These are phyloP conservation scores for Reticulitermes speratus DNA, from an alignment of 1,140 invertebrate genomes.

Conservation along the genomic window DNA sequence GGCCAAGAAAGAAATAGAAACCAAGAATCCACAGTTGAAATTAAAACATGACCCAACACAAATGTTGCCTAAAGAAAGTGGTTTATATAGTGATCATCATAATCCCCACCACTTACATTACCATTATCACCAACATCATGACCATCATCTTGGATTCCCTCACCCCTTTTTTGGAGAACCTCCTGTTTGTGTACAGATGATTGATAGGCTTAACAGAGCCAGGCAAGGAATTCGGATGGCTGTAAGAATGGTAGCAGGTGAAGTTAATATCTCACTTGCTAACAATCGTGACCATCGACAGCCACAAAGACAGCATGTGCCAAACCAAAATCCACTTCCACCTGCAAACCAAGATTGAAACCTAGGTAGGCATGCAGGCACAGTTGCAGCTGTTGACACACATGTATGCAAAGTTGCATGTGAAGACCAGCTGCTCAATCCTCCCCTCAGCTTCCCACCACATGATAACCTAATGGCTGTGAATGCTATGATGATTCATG, in stretches of 20 bases:
- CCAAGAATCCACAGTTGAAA: constrained; percentile 43
- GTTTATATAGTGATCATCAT: neutral
- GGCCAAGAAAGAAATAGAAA: constrained; percentile 44
- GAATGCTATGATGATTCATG: no score
- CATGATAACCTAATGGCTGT: no score
- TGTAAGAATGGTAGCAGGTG: neutral
- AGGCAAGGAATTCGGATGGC: neutral
- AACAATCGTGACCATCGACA: neutral
- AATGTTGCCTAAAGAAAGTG: neutral
- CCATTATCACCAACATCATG: neutral
- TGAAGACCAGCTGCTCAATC: no score
- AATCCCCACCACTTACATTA: neutral
- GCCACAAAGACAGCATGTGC: neutral
- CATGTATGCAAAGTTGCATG: no score
- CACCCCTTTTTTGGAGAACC: neutral
- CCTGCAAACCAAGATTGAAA: neutral
- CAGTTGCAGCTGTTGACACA: no score
- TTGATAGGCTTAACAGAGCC: no score
- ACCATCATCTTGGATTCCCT: neutral
- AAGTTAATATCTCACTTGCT: neutral
- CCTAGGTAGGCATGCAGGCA: no score
- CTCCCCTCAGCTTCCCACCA: no score
- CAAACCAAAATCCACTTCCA: neutral
- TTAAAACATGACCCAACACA: constrained; percentile 27
- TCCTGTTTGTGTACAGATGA: neutral